Evolutionary conservation across 1,140 invertebrate genomes (phyloP).

Genomic region (Diorhabda sublineata): DNA sequence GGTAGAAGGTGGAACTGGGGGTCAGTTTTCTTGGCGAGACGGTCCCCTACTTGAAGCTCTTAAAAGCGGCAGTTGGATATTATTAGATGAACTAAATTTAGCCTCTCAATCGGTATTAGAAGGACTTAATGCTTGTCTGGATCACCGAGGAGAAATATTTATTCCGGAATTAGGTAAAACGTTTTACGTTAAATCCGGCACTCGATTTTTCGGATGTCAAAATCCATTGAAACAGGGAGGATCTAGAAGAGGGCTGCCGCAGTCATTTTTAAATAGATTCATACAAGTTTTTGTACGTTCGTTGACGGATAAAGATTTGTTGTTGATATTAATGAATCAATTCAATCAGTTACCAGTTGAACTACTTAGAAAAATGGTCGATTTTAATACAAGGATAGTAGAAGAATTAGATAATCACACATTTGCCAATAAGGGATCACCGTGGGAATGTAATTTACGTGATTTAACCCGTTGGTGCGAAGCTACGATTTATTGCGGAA

Average conservation of each 20-base stretch:
- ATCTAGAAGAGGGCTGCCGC: constrained; percentile 88
- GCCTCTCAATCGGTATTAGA: constrained; percentile 98
- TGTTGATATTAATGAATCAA: constrained; percentile 56
- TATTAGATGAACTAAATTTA: constrained; percentile 98
- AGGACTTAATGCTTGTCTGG: constrained; percentile 96
- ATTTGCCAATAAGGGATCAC: constrained; percentile 79
- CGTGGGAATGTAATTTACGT: constrained; percentile 96
- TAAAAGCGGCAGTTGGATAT: constrained; percentile 90
- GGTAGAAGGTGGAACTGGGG: constrained; percentile 77
- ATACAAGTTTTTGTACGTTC: constrained; percentile 91
- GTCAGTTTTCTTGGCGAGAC: constrained; percentile 93
- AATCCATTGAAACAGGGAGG: constrained; percentile 97
- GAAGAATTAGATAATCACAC: constrained; percentile 58
- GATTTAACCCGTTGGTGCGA: constrained; percentile 94
- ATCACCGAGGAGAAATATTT: constrained; percentile 94
- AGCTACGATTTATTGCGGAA: constrained; percentile 43
- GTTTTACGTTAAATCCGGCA: constrained; percentile 73
- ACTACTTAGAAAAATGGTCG: constrained; percentile 69
- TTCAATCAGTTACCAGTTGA: constrained; percentile 53
- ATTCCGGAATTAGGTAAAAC: constrained; percentile 90
- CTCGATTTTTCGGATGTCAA: constrained; percentile 95
- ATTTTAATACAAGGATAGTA: constrained; percentile 72
- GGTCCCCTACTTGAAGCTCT: constrained; percentile 92
- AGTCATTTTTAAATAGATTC: constrained; percentile 97
- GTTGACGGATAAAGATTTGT: constrained; percentile 72